Base-by-base conservation (phyloP, 1,140 invertebrate genomes). In the Drosophila nigrodunni region DNA sequence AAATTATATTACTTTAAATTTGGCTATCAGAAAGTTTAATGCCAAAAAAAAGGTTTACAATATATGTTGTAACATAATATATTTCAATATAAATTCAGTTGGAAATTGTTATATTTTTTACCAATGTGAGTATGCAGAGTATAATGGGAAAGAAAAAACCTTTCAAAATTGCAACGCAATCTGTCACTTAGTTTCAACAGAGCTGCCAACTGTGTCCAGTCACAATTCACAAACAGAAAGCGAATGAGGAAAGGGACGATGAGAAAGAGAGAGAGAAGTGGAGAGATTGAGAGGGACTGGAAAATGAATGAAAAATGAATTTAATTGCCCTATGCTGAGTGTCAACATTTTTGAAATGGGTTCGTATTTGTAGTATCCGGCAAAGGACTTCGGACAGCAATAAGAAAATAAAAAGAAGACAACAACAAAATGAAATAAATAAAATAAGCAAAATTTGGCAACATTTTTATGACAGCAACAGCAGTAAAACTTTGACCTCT, bases 321-420 rank as follows among this genome's bases (percentile, higher is more conserved):
- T 89, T 88, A 88, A 88, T 88, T 88, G 85, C 85, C 86, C 86
- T 85, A 85, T 88, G 85, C 83, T 81, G 80, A 79, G 85, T 88
- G 85, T 88, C 85, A 88, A 90, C 86, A 78, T 85, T 88, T 88
- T 89, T 88, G 85, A 88, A 88, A 88, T 88, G 85, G 85, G 85
- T 88, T 81, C 74, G 71, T 54, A 61, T 82, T 83, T 74, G 80
- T 73, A 60, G 57, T 52, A 62, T 47, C 71, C 37, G 65, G 69
- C 71, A 66, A 72, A 73, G 54, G 57, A 73, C 41, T 18, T 18
- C n/a, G 55, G 73, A 71, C 59, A 50, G 35, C 52, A 10, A n/a
- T 30, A 44, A 65, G 55, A 55, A 64, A 82, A 30, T 30, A 30
- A 30, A 30, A 30, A 30, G 25, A 30, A 30, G 2, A 30, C 3